Percentiles rank a stretch among this genome's conserved stretches.
Evolutionary conservation across 1,140 invertebrate species (phyloP).

Genomic region (Colletes gigas): DNA sequence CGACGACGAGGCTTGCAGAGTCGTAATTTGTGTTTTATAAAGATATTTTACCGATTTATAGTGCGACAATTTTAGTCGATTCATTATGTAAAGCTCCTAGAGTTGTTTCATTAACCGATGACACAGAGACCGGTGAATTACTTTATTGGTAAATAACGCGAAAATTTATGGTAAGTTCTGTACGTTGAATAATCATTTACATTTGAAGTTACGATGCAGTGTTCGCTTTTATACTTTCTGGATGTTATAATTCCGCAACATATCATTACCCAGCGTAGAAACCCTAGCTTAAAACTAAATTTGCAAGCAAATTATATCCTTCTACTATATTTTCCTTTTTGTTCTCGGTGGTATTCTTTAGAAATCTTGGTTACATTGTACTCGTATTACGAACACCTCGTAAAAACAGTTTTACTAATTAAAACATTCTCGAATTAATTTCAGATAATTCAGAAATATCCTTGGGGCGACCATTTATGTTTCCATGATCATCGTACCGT

Average conservation of each 20-base stretch:
- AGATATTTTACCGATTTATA: neutral
- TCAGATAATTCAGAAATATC: constrained; percentile 8
- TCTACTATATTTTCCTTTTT: neutral
- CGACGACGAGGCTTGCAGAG: neutral
- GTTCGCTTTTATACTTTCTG: neutral
- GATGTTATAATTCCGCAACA: neutral
- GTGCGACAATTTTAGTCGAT: neutral
- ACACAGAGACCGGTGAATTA: neutral
- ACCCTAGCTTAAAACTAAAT: neutral
- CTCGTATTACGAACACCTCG: neutral
- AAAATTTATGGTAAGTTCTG: neutral
- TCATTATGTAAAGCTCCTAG: neutral
- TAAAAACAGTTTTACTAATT: constrained; percentile 22
- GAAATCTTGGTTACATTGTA: neutral
- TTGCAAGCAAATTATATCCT: constrained; percentile 1
- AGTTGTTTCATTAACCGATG: no score
- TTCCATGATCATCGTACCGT: neutral
- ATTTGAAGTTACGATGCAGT: neutral
- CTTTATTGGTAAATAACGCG: neutral
- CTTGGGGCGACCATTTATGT: neutral
- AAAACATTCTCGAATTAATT: constrained; percentile 34
- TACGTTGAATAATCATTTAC: neutral
- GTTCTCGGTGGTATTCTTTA: neutral
- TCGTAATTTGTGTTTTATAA: neutral
- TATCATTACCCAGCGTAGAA: neutral